phyloP scores from a whole-genome alignment of 2,888 invertebrate species.

The Xestia rhomboidea region DNA sequence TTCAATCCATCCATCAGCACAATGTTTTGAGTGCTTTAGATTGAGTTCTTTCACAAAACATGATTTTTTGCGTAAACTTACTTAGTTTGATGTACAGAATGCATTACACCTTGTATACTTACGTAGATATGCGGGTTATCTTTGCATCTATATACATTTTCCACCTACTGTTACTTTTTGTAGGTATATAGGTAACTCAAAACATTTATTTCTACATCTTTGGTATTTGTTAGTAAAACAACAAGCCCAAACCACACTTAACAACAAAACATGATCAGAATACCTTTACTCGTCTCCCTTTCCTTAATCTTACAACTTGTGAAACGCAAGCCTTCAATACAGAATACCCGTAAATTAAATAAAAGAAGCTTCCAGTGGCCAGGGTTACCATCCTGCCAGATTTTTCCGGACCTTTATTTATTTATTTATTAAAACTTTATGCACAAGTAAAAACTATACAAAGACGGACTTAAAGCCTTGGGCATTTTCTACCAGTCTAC shows the following conservation, averaged over 20 bases:
- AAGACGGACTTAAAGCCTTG: too few relatives aligned
- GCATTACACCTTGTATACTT: too few relatives aligned
- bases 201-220: not conserved
- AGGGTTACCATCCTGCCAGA: not conserved
- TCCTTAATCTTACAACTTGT: slow-evolving; percentile 28
- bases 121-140: not conserved
- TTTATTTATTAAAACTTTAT: too few relatives aligned
- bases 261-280: slow-evolving; percentile 28
- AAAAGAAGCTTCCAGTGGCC: slow-evolving; percentile 44
- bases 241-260: not conserved
- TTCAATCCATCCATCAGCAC: too few relatives aligned
- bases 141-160: not conserved
- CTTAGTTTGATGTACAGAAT: too few relatives aligned
- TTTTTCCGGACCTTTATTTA: not conserved
- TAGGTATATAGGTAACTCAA: not conserved
- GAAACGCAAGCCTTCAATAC: slow-evolving; percentile 15
- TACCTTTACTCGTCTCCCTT: slow-evolving; percentile 2
- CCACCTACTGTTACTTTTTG: not conserved
- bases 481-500: too few relatives aligned
- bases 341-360: slow-evolving; percentile 57
- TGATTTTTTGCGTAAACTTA: too few relatives aligned
- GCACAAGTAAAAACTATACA: too few relatives aligned
- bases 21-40: too few relatives aligned
- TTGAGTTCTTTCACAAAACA: too few relatives aligned
- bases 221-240: not conserved